Percentiles rank a stretch among this genome's conserved stretches.
These are phyloP conservation scores for Anguilla marmorata DNA, from an alignment of 2,797 vertebrate species.

Conservation along the genomic window DNA sequence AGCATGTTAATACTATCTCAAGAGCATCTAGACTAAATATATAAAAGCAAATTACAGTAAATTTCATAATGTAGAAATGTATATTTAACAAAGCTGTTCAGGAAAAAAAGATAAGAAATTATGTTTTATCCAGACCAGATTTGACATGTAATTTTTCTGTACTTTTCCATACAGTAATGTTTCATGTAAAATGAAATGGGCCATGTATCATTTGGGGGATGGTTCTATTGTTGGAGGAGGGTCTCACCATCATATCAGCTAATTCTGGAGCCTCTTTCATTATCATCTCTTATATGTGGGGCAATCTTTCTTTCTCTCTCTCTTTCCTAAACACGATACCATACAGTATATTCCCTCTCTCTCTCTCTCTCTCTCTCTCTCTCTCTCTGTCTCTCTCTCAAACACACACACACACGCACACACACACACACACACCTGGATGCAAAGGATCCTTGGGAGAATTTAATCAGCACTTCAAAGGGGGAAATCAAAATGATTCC, in stretches of 20 bases:
- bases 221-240: constrained; percentile 67
- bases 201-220: constrained; percentile 62
- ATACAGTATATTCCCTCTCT: constrained; percentile 51
- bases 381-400: constrained; percentile 45
- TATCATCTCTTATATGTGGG: constrained; percentile 61
- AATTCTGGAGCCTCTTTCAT: constrained; percentile 49
- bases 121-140: background rate
- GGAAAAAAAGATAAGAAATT: background rate
- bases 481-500: constrained; percentile 72
- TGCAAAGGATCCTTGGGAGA: constrained; percentile 66
- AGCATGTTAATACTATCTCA: background rate
- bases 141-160: background rate
- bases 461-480: constrained; percentile 81
- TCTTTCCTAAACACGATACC: background rate
- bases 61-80: background rate
- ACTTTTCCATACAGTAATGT: constrained; percentile 58
- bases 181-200: constrained; percentile 55
- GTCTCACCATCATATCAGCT: constrained; percentile 40
- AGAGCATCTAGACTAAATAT: background rate
- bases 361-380: constrained; percentile 44
- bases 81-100: background rate
- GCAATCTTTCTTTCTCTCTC: constrained; percentile 64
- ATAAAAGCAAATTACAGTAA: background rate
- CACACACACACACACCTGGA: constrained; percentile 65
- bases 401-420: constrained; percentile 36